phyloP scores from a whole-genome alignment of 2,113 vertebrate genomes.

The Oxyura jamaicensis region DNA sequence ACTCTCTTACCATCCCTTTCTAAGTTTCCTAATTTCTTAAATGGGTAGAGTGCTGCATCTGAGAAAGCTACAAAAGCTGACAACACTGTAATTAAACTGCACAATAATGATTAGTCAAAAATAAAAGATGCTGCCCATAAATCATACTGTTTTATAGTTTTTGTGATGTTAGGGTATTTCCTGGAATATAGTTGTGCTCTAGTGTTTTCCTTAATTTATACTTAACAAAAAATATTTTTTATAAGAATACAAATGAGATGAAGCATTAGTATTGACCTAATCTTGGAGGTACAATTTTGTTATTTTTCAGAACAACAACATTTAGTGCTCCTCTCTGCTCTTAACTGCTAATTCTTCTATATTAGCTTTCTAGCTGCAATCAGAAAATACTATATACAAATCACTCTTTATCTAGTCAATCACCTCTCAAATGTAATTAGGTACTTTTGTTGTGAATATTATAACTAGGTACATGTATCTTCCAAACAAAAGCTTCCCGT shows the following conservation, averaged over 20 bases:
- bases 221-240: neutral
- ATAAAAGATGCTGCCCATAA: neutral
- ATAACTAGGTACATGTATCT: neutral
- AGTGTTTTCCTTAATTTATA: neutral
- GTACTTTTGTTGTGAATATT: neutral
- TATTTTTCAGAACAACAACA: neutral
- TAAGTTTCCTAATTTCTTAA: neutral
- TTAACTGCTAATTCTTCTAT: neutral
- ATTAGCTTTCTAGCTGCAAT: neutral
- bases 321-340: neutral
- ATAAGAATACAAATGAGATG: neutral
- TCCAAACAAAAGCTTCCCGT: constrained; percentile 16
- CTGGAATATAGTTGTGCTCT: neutral
- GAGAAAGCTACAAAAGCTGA: neutral
- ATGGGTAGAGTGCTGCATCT: neutral
- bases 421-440: constrained; percentile 19
- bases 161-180: neutral
- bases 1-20: neutral
- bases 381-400: neutral
- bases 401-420: constrained; percentile 2
- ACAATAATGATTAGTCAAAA: neutral
- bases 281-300: neutral
- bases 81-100: neutral
- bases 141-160: neutral
- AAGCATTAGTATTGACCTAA: neutral